A percentile compares a stretch with the other conserved stretches of the same genome.
Conservation (phyloP, 2,797 vertebrate genomes). For the Sebastes oblongus region DNA sequence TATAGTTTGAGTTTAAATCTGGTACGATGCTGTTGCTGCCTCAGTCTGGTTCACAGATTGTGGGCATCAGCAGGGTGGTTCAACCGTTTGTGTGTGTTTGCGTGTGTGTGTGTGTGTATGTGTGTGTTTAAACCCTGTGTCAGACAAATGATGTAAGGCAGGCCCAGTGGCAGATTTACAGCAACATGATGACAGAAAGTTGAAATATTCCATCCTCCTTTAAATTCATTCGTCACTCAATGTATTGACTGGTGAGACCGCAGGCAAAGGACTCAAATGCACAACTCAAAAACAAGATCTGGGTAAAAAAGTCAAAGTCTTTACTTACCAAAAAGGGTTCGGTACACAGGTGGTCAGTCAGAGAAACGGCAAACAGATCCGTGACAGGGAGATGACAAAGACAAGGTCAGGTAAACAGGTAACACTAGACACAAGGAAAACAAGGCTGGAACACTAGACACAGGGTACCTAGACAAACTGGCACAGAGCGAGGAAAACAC, state of each 20-base stretch:
- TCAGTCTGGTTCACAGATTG: background rate
- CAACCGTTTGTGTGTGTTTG: background rate
- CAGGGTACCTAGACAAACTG: no score
- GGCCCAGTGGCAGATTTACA: constrained; percentile 8
- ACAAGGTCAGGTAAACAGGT: background rate
- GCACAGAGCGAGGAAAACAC: no score
- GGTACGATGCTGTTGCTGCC: background rate
- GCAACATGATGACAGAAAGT: constrained; percentile 26
- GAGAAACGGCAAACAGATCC: background rate
- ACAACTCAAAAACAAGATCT: background rate
- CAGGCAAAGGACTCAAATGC: background rate
- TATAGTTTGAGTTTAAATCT: constrained; percentile 13
- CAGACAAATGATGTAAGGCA: background rate
- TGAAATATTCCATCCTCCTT: constrained; percentile 11
- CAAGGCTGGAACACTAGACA: no score
- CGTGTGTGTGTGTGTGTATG: background rate
- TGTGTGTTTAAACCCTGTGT: background rate
- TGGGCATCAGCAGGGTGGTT: background rate
- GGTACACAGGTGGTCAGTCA: background rate
- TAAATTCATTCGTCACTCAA: constrained; percentile 17
- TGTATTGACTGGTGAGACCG: background rate
- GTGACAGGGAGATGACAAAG: background rate
- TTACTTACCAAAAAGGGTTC: background rate
- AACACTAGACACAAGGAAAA: no score
- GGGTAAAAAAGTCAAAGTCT: background rate